Evolutionary conservation across 2,888 invertebrate species (phyloP).

Genomic region (Rotaria macrura): DNA sequence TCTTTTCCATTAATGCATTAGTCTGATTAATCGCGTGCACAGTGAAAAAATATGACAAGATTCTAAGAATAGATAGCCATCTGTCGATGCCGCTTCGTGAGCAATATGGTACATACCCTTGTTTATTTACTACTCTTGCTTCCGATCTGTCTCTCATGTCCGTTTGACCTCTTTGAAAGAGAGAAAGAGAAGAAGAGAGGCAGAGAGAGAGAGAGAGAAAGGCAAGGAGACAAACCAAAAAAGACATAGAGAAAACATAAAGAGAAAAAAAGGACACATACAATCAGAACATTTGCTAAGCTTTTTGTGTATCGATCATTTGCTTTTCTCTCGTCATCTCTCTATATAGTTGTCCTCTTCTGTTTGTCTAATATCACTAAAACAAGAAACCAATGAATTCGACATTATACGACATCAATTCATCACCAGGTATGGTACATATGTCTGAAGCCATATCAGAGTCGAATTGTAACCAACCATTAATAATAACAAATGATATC

Average conservation of each 20-base stretch:
- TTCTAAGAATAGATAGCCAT: neutral
- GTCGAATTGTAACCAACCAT: neutral
- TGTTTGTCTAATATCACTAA: neutral
- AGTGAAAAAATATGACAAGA: neutral
- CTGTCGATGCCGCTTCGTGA: neutral
- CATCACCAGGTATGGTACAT: neutral
- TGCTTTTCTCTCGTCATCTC: neutral
- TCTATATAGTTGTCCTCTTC: neutral
- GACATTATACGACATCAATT: neutral
- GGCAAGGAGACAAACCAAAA: neutral
- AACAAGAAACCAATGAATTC: neutral
- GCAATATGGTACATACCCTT: neutral
- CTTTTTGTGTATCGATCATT: neutral
- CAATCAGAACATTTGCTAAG: neutral
- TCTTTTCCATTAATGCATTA: neutral
- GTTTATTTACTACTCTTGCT: neutral
- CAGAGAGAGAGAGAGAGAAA: too few species aligned
- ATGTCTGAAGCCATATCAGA: neutral
- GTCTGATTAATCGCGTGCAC: neutral
- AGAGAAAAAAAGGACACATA: neutral
- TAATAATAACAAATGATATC: neutral
- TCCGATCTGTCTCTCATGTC: neutral
- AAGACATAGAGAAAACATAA: neutral
- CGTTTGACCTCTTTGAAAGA: neutral
- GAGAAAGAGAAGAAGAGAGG: neutral